phyloP scores from a whole-genome alignment of 2,113 vertebrate genomes.

The Anthoscopus minutus region DNA sequence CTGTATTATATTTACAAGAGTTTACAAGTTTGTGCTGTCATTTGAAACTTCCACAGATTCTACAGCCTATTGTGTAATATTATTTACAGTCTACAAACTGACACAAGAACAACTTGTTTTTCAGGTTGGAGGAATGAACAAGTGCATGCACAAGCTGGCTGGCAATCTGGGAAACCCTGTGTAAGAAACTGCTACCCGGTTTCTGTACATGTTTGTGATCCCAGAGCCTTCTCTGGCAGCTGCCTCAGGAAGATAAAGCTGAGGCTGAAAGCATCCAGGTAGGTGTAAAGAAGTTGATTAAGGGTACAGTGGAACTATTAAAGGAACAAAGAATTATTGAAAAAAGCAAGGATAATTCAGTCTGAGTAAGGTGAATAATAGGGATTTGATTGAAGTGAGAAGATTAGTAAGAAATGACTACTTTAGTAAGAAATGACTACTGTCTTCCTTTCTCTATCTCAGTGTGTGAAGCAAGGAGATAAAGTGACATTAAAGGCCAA shows the following conservation, averaged over 20 bases:
- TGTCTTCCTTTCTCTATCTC: neutral
- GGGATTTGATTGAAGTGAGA: neutral
- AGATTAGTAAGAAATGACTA: neutral
- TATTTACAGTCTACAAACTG: neutral
- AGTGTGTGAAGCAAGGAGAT: neutral
- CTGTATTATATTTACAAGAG: neutral
- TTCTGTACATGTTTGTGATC: neutral
- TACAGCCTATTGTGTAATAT: neutral
- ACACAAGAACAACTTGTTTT: neutral
- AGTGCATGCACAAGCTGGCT: neutral
- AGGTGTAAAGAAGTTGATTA: neutral
- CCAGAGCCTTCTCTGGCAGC: neutral
- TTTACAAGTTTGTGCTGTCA: neutral
- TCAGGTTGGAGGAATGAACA: neutral
- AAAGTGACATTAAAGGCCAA: neutral
- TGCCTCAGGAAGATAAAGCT: slow-evolving; percentile 14
- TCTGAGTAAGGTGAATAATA: neutral
- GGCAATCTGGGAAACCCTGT: neutral
- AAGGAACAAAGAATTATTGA: neutral
- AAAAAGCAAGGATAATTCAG: neutral
- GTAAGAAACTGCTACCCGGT: neutral
- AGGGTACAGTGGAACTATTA: neutral
- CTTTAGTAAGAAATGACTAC: neutral
- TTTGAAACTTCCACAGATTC: neutral
- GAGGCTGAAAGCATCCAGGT: neutral